Percentiles rank a stretch among this genome's conserved stretches.
Evolutionary conservation across 2,113 vertebrate genomes (phyloP).

Genomic region (Ophthalmolycus amberensis): DNA sequence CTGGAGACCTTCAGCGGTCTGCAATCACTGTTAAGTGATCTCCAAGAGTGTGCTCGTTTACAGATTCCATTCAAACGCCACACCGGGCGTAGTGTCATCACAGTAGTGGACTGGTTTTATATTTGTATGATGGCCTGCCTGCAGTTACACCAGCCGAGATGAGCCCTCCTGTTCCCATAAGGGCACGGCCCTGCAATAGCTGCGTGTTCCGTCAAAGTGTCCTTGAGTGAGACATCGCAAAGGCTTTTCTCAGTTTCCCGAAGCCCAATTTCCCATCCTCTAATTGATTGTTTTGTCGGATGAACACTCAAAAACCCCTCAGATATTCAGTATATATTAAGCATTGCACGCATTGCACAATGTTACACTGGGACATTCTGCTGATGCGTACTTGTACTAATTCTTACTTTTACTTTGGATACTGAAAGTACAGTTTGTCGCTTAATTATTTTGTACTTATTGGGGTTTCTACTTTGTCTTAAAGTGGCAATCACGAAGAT

Average conservation of each 20-base stretch:
- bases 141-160: background rate
- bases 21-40: slow-evolving; percentile 19
- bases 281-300: background rate
- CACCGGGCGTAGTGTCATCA: background rate
- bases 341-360: too few relatives aligned
- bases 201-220: slow-evolving; percentile 22
- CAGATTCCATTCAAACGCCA: slow-evolving; percentile 25
- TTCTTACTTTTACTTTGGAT: background rate
- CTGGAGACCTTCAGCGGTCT: background rate
- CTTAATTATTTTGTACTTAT: background rate
- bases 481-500: background rate
- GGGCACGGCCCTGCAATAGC: background rate
- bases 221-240: slow-evolving; percentile 49
- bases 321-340: background rate
- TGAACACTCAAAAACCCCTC: background rate
- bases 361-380: background rate
- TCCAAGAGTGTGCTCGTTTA: slow-evolving; percentile 9
- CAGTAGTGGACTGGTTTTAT: background rate
- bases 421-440: background rate
- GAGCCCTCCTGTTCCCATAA: slow-evolving; percentile 15
- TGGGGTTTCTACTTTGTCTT: background rate
- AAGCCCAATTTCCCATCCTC: background rate
- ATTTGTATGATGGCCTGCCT: slow-evolving; percentile 13
- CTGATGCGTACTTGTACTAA: background rate
- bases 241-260: background rate